Base-by-base conservation (phyloP, 2,888 invertebrate species). In the Megalurothrips usitatus region DNA sequence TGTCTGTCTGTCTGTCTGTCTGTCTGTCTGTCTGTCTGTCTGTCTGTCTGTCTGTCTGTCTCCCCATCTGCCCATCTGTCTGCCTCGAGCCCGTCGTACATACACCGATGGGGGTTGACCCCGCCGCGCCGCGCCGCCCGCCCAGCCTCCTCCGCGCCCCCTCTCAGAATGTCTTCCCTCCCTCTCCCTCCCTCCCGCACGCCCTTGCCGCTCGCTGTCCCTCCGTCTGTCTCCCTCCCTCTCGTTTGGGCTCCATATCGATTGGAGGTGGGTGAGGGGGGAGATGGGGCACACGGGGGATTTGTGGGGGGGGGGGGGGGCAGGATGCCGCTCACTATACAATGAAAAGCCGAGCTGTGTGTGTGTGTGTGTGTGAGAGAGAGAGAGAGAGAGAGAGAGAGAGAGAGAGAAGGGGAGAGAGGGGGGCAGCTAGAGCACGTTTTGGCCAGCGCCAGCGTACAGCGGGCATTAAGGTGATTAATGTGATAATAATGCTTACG, bases 381-480 rank as follows among this genome's bases (percentile, higher is more conserved):
- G 43, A 68, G 78, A 23, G 80, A 79, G 68, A 49, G 75, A 48
- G 81, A 79, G 82, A 17, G 81, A 14, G 9, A 14, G 10, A 11
- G 49, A 14, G 49, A 9, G 9, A 10, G 52, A 12, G 14, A 12
- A 10, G 58, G 58, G 58, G 58, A 17, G 52, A 17, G 9, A 17
- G 58, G 58, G 58, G 58, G 58, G 58, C 0, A 6, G 58, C 17
- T 58, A n/a, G 17, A 6, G 58, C 34, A 43, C 34, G 34, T 43
- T 43, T 43, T 43, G 34, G 6, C 3, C 34, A 43, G 6, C 34
- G 6, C 3, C 34, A 43, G 6, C 34, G 34, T 43, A 43, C 34
- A 4, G 34, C 34, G 19, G 17, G 58, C 58, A 58, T 58, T 58
- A 58, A 58, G 58, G 58, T 58, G 58, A 58, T 58, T 17, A 58